Conservation (phyloP, 2,888 invertebrate species). For the Pollenia angustigena region DNA sequence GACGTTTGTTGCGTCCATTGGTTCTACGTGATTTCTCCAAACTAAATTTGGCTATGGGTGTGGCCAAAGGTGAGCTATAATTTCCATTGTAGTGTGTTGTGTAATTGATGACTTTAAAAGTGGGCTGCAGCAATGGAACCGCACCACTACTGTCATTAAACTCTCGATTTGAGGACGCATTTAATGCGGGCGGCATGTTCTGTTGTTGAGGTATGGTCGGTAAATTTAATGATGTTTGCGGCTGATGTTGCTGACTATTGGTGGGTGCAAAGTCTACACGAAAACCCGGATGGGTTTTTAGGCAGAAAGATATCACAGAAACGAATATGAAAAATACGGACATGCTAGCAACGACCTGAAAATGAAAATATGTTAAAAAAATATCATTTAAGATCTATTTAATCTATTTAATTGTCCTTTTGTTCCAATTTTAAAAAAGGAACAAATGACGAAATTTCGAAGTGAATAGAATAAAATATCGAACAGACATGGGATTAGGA, state of each 20-base stretch:
- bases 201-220: constrained; percentile 78
- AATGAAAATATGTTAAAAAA: constrained; percentile 64
- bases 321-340: constrained; percentile 98
- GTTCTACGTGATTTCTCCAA: constrained; percentile 74
- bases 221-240: constrained; percentile 73
- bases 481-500: no score
- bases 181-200: constrained; percentile 74
- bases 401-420: neutral
- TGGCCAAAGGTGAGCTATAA: constrained; percentile 78
- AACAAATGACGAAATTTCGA: no score
- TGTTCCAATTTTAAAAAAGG: no score
- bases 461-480: no score
- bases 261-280: constrained; percentile 82
- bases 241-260: constrained; percentile 55
- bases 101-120: constrained; percentile 80
- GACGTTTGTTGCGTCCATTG: constrained; percentile 55
- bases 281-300: constrained; percentile 97
- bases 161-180: constrained; percentile 62
- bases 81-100: constrained; percentile 78
- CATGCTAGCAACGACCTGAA: constrained; percentile 94
- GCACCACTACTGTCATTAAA: constrained; percentile 30
- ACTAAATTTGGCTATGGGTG: constrained; percentile 77
- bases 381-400: neutral
- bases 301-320: constrained; percentile 97
- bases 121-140: constrained; percentile 74